These are phyloP conservation scores for Gymnarchus niloticus DNA, from an alignment of 2,113 vertebrate species.

Conservation along the genomic window DNA sequence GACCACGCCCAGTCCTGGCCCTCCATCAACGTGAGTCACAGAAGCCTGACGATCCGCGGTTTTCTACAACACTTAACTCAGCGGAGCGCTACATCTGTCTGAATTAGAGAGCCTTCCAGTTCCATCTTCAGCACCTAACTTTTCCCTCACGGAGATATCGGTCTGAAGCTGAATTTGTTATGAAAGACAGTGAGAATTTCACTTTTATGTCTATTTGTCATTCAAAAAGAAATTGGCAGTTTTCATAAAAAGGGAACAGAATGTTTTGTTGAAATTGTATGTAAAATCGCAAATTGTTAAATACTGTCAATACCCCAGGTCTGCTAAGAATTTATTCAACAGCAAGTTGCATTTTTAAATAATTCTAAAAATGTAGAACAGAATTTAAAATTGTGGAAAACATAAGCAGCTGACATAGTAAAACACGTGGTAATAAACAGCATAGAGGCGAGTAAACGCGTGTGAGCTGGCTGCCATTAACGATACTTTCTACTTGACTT, in stretches of 20 bases:
- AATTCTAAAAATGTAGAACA: background rate
- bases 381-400: background rate
- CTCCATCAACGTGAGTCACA: slow-evolving; percentile 84
- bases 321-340: background rate
- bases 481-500: background rate
- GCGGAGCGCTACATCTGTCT: background rate
- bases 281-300: background rate
- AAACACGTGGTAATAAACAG: background rate
- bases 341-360: background rate
- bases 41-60: background rate
- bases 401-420: background rate
- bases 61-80: background rate
- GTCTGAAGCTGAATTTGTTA: background rate
- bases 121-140: background rate
- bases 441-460: background rate
- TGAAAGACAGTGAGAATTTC: background rate
- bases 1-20: slow-evolving; percentile 98
- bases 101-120: background rate
- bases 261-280: background rate
- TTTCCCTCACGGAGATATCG: background rate
- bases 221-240: background rate
- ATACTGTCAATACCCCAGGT: background rate
- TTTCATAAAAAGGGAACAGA: background rate
- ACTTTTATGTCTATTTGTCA: background rate
- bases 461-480: background rate